Percentiles rank a stretch among this genome's conserved stretches.
phyloP scores from a whole-genome alignment of 1,140 invertebrate genomes.

The Drosophila albomicans region DNA sequence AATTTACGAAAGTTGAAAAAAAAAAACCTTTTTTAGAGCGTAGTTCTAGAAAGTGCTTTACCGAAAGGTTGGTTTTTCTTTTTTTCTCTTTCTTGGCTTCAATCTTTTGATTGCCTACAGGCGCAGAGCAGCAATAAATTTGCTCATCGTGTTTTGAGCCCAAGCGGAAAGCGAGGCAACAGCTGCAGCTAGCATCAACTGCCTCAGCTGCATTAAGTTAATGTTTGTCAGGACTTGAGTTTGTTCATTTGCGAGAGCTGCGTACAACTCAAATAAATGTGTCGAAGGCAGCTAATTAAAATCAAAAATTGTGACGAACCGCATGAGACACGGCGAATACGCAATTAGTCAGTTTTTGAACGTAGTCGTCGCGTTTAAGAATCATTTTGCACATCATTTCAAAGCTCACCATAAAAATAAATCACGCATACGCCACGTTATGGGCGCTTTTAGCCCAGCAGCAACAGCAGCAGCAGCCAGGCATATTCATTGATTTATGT shows the following conservation, averaged over 20 bases:
- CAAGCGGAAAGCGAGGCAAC: background rate
- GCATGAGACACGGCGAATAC: conserved; percentile 35
- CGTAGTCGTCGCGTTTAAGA: background rate
- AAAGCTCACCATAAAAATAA: conserved; percentile 20
- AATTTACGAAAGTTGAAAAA: too few relatives aligned
- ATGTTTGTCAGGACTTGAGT: conserved; percentile 19
- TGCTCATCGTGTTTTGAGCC: background rate
- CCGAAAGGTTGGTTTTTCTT: background rate
- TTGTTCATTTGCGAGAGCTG: conserved; percentile 16
- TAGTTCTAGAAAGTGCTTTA: background rate
- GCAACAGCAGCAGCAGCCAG: conserved; percentile 5
- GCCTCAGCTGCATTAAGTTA: conserved; percentile 7
- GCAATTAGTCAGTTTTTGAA: conserved; percentile 35
- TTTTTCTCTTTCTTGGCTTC: background rate
- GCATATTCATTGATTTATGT: conserved; percentile 46
- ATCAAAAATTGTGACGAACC: conserved; percentile 6
- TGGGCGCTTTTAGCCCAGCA: background rate
- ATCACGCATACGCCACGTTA: conserved; percentile 58
- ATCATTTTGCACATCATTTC: conserved; percentile 29
- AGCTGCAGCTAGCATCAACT: background rate
- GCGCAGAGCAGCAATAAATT: conserved; percentile 31
- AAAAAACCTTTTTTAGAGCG: background rate
- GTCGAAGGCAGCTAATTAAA: conserved; percentile 31
- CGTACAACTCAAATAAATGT: conserved; percentile 16
- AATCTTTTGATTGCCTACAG: conserved; percentile 4